Base-by-base conservation (phyloP, 2,888 invertebrate species). In the Ryuthela nishihirai region DNA sequence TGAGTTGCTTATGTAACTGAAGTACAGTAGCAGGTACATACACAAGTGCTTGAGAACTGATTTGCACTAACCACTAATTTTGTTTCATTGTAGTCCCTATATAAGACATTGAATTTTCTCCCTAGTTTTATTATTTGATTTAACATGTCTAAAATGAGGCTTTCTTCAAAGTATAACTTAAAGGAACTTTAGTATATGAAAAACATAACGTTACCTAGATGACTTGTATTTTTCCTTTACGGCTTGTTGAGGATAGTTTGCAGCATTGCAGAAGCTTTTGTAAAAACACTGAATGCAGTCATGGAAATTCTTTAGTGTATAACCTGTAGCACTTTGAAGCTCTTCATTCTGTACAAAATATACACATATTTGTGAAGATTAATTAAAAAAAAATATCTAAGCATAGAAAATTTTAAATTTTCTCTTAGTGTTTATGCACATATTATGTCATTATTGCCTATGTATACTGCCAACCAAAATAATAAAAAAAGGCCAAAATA, bases 221-320 rank as follows among this genome's bases (percentile, higher is more conserved):
- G 70, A 65, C 63, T 84, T 88, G 78, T 91, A 95, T 77, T 94
- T 95, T 71, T 93, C 92, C 65, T 84, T 82, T 65, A 93, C 86
- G 42, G 93, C 90, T 73, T 87, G 87, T 72, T 92, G 90, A 34
- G 82, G 81, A 67, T 84, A 79, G 35, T 75, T 77, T 6, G 80
- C 73, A 3, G 88, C 85, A 70, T 82, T 82, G 43, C 77, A 73
- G 72, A 88, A 89, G 12, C 87, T 81, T 68, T 81, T 79, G 54
- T 83, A 81, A 55, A 93, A 78, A 69, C 83, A 80, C 24, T 80
- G 75, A 50, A 90, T 77, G 64, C 88, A 84, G 17, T 80, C 76
- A 64, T 80, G 80, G 54, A 94, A 78, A 62, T 89, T 77, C 7
- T 76, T 76, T 23, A 85, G 70, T 38, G 76, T 74, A 76, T 90